Evolutionary conservation across 2,888 invertebrate species (phyloP).

Genomic region (Lepidonotus clava): DNA sequence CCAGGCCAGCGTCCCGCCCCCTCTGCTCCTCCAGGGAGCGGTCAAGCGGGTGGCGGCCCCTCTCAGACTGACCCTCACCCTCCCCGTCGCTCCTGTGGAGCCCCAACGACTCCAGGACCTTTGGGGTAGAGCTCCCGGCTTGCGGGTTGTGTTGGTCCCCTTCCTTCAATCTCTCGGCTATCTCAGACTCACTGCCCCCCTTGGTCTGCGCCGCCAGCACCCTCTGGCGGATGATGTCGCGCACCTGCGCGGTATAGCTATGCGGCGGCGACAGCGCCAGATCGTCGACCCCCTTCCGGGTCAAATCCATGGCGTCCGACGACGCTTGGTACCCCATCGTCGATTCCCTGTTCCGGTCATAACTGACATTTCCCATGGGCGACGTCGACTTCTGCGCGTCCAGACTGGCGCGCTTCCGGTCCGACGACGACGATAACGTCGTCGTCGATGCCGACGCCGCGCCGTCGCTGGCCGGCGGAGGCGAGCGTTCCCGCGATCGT

Average conservation of each 20-base stretch:
- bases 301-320: slow-evolving; percentile 44
- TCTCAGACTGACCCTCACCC: not conserved
- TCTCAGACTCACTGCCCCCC: not conserved
- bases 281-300: slow-evolving; percentile 58
- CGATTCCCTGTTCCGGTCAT: too few relatives aligned
- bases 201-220: slow-evolving; percentile 58
- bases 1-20: not conserved
- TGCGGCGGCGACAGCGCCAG: slow-evolving; percentile 65
- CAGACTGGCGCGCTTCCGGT: slow-evolving; percentile 22
- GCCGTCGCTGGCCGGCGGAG: not conserved
- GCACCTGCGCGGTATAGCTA: slow-evolving; percentile 65
- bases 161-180: not conserved
- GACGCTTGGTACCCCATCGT: not conserved
- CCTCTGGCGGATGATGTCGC: slow-evolving; percentile 64
- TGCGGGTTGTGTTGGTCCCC: not conserved
- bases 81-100: slow-evolving; percentile 24
- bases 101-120: slow-evolving; percentile 17
- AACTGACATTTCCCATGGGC: not conserved
- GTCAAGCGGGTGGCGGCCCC: not conserved
- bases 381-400: not conserved
- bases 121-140: not conserved
- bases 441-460: too few relatives aligned
- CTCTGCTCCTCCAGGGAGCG: not conserved
- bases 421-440: not conserved
- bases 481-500: not conserved